Evolutionary conservation across 2,113 vertebrate species (phyloP).

Genomic region (Argyrosomus japonicus): DNA sequence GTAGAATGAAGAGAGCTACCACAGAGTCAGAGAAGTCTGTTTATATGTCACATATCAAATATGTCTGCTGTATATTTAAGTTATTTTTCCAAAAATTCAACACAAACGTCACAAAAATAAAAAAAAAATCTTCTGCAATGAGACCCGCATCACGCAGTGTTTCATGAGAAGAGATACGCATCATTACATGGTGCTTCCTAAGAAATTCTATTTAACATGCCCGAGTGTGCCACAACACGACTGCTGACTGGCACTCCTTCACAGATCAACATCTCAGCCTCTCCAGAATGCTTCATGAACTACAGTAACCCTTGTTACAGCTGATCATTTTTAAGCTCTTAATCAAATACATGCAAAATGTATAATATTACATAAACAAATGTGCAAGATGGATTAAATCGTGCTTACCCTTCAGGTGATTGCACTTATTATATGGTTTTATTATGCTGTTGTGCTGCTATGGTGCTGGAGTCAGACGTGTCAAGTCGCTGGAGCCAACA

Average conservation of each 20-base stretch:
- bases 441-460: slow-evolving; percentile 47
- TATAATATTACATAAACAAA: not conserved
- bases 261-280: not conserved
- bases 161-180: not conserved
- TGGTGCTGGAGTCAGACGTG: slow-evolving; percentile 17
- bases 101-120: not conserved
- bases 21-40: slow-evolving; percentile 30
- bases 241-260: not conserved
- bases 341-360: not conserved
- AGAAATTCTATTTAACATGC: not conserved
- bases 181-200: not conserved
- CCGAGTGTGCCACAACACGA: too few relatives aligned
- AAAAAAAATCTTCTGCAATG: not conserved
- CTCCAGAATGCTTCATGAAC: not conserved
- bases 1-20: slow-evolving; percentile 16
- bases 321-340: not conserved
- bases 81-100: not conserved
- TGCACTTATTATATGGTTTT: slow-evolving; percentile 24
- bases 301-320: not conserved
- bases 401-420: not conserved
- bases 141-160: not conserved
- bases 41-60: slow-evolving; percentile 42
- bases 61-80: not conserved
- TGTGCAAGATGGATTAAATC: too few relatives aligned
- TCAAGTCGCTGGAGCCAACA: slow-evolving; percentile 18